Evolutionary conservation across 1,140 invertebrate genomes (phyloP).

Genomic region (Wasmannia auropunctata): DNA sequence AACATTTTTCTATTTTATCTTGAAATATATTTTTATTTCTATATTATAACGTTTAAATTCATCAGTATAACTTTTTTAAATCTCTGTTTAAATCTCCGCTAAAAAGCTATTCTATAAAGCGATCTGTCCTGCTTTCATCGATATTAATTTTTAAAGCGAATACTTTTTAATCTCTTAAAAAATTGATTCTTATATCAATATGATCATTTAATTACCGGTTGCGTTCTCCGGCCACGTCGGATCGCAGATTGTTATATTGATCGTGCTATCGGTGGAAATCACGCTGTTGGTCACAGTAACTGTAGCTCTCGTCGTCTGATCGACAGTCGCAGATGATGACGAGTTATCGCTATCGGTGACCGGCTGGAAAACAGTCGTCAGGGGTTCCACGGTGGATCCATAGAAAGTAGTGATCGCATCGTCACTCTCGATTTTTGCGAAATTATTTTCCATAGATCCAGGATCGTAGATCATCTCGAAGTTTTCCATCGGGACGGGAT

Average conservation of each 20-base stretch:
- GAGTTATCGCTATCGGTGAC: neutral
- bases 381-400: neutral
- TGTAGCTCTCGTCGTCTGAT: neutral
- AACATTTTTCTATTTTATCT: neutral
- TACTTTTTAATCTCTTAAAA: neutral
- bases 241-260: neutral
- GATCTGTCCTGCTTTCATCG: too few species aligned
- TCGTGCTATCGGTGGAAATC: neutral
- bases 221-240: slow-evolving; percentile 24
- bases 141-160: neutral
- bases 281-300: neutral
- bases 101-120: too few species aligned
- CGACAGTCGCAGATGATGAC: neutral
- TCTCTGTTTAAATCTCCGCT: too few species aligned
- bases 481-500: neutral
- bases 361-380: neutral
- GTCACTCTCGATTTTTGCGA: neutral
- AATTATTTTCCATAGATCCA: neutral
- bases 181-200: neutral
- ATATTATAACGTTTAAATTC: neutral
- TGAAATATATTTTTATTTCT: neutral
- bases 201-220: slow-evolving; percentile 30
- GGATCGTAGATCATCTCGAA: slow-evolving; percentile 56
- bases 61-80: neutral
- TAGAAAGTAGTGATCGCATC: neutral